Evolutionary conservation across 2,113 vertebrate genomes (phyloP).

Genomic region (Psilopsiagon aymara): DNA sequence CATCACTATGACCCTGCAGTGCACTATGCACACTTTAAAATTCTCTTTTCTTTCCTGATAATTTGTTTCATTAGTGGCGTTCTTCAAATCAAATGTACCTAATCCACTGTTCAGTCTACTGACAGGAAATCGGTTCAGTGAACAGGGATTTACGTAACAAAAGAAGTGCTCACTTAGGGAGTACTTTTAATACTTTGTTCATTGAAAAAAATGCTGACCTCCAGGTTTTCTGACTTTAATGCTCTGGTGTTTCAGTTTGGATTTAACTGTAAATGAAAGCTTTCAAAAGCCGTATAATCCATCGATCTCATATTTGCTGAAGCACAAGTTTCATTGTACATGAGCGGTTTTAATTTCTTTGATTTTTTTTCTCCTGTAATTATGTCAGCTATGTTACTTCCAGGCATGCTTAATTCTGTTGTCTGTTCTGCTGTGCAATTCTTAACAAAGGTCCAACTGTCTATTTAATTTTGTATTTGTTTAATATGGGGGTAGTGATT

Average conservation of each 20-base stretch:
- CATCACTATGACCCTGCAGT: slow-evolving; percentile 22
- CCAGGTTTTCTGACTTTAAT: slow-evolving; percentile 67
- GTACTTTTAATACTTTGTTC: slow-evolving; percentile 72
- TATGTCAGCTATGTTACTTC: slow-evolving; percentile 53
- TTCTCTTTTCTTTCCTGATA: slow-evolving; percentile 68
- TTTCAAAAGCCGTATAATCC: slow-evolving; percentile 72
- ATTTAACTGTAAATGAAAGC: slow-evolving; percentile 75
- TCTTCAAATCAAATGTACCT: slow-evolving; percentile 78
- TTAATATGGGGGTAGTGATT: not conserved
- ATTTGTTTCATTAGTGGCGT: slow-evolving; percentile 77
- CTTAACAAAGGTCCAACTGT: slow-evolving; percentile 8
- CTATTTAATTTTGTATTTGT: not conserved
- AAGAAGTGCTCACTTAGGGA: slow-evolving; percentile 76
- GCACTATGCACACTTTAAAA: slow-evolving; percentile 47
- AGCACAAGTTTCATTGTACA: slow-evolving; percentile 64
- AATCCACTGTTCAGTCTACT: slow-evolving; percentile 73
- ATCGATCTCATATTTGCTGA: slow-evolving; percentile 74
- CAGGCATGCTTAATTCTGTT: slow-evolving; percentile 32
- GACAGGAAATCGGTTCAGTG: slow-evolving; percentile 76
- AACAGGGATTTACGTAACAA: slow-evolving; percentile 74
- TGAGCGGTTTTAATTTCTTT: slow-evolving; percentile 60
- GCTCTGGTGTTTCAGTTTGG: slow-evolving; percentile 73
- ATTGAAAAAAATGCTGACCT: slow-evolving; percentile 74
- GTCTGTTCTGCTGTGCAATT: slow-evolving; percentile 12
- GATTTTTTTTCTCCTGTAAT: slow-evolving; percentile 50